A percentile compares a stretch with the other conserved stretches of the same genome.
Evolutionary conservation across 2,113 vertebrate genomes (phyloP).

Genomic region (Tachysurus fulvidraco): DNA sequence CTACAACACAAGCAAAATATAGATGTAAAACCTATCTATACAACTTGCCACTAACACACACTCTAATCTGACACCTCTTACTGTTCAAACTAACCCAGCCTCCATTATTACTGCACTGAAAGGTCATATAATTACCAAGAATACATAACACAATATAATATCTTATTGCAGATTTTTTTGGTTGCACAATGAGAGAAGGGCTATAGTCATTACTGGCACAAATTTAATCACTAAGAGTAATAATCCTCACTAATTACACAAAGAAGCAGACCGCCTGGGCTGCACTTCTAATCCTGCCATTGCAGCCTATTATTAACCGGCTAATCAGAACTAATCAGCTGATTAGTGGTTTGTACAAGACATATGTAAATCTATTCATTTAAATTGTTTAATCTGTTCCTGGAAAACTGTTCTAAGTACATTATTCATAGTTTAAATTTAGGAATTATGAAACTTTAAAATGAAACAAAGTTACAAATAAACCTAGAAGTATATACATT

Average conservation of each 20-base stretch:
- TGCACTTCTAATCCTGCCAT: background rate
- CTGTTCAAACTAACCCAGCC: background rate
- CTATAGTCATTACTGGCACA: background rate
- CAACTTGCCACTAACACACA: background rate
- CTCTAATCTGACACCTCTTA: background rate
- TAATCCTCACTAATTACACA: background rate
- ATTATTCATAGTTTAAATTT: background rate
- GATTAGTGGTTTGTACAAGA: slow-evolving; percentile 6
- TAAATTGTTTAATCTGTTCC: slow-evolving; percentile 3
- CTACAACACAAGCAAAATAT: background rate
- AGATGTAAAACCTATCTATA: background rate
- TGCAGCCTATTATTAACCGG: slow-evolving; percentile 7
- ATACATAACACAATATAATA: background rate
- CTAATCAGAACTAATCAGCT: background rate
- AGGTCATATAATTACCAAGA: background rate
- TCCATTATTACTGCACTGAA: background rate
- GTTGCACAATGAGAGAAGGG: background rate
- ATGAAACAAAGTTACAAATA: background rate
- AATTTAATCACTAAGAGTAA: background rate
- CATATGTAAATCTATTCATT: background rate
- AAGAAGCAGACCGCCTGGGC: background rate
- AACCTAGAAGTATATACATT: background rate
- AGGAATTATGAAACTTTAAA: background rate
- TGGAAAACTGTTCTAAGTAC: background rate
- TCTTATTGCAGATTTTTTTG: background rate